A percentile compares a stretch with the other conserved stretches of the same genome.
These are phyloP conservation scores for Cheumatopsyche charites DNA, from an alignment of 1,140 invertebrate species.

Conservation along the genomic window DNA sequence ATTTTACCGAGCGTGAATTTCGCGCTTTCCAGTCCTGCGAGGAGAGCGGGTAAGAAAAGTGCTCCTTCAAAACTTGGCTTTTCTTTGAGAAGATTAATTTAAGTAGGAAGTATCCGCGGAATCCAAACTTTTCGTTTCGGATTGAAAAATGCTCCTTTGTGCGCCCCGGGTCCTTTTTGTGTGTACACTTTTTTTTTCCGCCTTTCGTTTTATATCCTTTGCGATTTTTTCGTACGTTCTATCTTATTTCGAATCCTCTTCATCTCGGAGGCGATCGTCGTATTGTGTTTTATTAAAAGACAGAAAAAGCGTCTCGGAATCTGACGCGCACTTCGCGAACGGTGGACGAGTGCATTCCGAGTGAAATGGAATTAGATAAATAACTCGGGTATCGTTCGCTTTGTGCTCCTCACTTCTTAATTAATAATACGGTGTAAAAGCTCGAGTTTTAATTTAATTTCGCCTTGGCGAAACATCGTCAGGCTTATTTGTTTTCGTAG, in stretches of 20 bases:
- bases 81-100: constrained; percentile 40
- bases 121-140: constrained; percentile 35
- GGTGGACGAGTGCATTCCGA: neutral
- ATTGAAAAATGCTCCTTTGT: constrained; percentile 32
- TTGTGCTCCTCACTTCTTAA: no score
- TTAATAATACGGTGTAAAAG: no score
- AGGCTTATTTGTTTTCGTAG: no score
- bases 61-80: constrained; percentile 33
- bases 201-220: no score
- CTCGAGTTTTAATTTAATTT: no score
- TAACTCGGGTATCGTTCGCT: no score
- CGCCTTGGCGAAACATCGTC: no score
- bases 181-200: neutral
- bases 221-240: no score
- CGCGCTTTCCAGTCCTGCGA: neutral
- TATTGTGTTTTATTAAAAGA: constrained; percentile 21
- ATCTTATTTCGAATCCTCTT: neutral
- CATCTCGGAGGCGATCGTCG: neutral
- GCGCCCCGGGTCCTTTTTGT: neutral
- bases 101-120: constrained; percentile 34
- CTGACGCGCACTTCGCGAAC: neutral
- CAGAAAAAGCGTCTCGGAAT: neutral
- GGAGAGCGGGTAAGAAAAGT: constrained; percentile 11
- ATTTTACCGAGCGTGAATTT: constrained; percentile 36
- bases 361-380: neutral